Evolutionary conservation across 2,113 vertebrate species (phyloP).

Genomic region (Amazona vittata): DNA sequence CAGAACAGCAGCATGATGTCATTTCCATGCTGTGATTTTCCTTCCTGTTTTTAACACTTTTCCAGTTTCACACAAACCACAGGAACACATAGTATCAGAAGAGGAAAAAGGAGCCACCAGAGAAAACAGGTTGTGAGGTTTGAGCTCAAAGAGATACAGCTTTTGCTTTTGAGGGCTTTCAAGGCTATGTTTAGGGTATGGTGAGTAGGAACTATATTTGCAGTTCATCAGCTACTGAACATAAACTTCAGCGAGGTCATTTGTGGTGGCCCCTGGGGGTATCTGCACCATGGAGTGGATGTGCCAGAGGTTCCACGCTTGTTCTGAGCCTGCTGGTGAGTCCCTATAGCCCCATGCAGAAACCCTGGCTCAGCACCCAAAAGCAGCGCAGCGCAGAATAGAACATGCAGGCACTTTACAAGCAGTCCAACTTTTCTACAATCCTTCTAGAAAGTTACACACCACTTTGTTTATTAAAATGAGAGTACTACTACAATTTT

Average conservation of each 20-base stretch:
- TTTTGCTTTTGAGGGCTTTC: background rate
- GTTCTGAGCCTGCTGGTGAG: background rate
- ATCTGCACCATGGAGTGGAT: background rate
- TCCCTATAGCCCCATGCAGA: background rate
- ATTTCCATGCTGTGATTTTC: background rate
- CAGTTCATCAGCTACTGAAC: rapidly evolving
- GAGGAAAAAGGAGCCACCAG: background rate
- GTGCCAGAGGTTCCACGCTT: background rate
- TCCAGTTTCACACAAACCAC: background rate
- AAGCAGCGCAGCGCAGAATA: background rate
- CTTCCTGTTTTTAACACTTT: background rate
- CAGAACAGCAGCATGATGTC: background rate
- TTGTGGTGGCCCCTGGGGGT: background rate
- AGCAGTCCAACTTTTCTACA: background rate
- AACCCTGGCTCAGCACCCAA: background rate
- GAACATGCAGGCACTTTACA: background rate
- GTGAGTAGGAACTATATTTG: background rate
- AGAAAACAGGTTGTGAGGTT: background rate
- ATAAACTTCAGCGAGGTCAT: background rate
- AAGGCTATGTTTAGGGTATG: rapidly evolving
- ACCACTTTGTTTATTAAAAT: background rate
- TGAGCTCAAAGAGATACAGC: background rate
- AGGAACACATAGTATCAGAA: background rate
- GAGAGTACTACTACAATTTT: background rate
- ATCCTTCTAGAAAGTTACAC: background rate